Conservation (phyloP, 2,888 invertebrate genomes). For the Laothoe populi region DNA sequence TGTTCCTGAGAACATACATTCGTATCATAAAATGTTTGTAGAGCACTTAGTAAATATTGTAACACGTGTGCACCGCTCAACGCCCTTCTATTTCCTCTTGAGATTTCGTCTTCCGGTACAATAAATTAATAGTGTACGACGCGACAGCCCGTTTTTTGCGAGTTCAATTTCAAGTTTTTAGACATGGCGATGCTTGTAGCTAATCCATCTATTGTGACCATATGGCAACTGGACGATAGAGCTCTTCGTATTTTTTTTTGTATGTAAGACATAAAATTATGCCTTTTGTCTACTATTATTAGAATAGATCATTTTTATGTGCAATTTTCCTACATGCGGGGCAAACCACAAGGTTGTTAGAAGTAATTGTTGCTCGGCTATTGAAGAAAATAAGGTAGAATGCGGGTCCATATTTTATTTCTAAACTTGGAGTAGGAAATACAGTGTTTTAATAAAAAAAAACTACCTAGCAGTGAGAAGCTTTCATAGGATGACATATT, state of each 20-base stretch:
- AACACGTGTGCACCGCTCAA: constrained; percentile 79
- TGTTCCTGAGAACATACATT: constrained; percentile 55
- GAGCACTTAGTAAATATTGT: constrained; percentile 81
- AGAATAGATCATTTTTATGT: constrained; percentile 73
- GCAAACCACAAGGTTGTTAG: constrained; percentile 78
- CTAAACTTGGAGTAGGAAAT: constrained; percentile 52
- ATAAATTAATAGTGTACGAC: constrained; percentile 75
- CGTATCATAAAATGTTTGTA: constrained; percentile 77
- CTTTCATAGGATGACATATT: constrained; percentile 68
- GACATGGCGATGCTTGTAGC: constrained; percentile 62
- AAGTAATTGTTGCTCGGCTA: constrained; percentile 72
- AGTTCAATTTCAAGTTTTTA: constrained; percentile 61
- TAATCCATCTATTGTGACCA: constrained; percentile 57
- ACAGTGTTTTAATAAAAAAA: constrained; percentile 48
- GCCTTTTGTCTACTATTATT: constrained; percentile 63
- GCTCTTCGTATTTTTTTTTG: constrained; percentile 62
- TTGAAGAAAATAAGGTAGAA: constrained; percentile 64
- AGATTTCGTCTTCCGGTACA: constrained; percentile 83
- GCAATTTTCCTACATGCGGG: constrained; percentile 78
- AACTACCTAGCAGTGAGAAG: constrained; percentile 52
- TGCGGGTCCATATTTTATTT: constrained; percentile 68
- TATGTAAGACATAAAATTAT: constrained; percentile 52
- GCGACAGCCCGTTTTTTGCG: constrained; percentile 69
- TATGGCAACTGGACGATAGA: constrained; percentile 67
- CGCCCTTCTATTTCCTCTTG: constrained; percentile 81